These are phyloP conservation scores for Torymus aiolomorphi DNA, from an alignment of 2,888 invertebrate genomes.

Conservation along the genomic window DNA sequence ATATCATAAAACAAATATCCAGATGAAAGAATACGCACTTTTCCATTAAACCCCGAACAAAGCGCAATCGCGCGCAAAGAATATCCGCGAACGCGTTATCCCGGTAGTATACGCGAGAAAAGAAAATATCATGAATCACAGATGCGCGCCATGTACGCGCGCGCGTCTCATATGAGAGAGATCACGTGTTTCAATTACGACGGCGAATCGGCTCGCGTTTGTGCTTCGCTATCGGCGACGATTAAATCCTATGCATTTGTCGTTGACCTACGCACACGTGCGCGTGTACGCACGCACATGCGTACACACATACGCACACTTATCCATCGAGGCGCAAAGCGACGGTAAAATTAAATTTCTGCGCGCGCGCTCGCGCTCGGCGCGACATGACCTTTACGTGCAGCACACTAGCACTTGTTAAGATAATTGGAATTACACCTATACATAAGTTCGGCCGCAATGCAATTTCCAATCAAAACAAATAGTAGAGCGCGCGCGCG, in stretches of 20 bases:
- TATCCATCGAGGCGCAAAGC: constrained; percentile 4
- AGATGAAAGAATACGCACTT: too few relatives aligned
- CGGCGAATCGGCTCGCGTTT: background rate
- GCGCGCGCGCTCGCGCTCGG: too few relatives aligned
- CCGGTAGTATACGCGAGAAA: background rate
- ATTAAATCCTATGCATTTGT: constrained; percentile 2
- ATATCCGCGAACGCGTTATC: too few relatives aligned
- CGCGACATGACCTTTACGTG: background rate
- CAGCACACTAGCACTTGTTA: constrained; percentile 2
- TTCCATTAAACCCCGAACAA: too few relatives aligned
- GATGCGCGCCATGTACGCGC: too few relatives aligned
- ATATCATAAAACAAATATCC: too few relatives aligned
- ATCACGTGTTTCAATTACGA: constrained; percentile 14
- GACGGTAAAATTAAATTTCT: constrained; percentile 27
- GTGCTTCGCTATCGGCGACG: constrained; percentile 13
- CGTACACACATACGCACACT: background rate
- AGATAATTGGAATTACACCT: constrained; percentile 32
- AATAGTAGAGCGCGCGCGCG: background rate
- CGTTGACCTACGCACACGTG: background rate
- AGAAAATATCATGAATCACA: background rate
- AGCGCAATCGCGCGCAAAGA: too few relatives aligned
- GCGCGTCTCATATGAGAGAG: too few relatives aligned
- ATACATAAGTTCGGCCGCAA: background rate
- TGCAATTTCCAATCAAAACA: constrained; percentile 41
- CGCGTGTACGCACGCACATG: too few relatives aligned